phyloP scores from a whole-genome alignment of 2,797 vertebrate species.

The Labroides dimidiatus region DNA sequence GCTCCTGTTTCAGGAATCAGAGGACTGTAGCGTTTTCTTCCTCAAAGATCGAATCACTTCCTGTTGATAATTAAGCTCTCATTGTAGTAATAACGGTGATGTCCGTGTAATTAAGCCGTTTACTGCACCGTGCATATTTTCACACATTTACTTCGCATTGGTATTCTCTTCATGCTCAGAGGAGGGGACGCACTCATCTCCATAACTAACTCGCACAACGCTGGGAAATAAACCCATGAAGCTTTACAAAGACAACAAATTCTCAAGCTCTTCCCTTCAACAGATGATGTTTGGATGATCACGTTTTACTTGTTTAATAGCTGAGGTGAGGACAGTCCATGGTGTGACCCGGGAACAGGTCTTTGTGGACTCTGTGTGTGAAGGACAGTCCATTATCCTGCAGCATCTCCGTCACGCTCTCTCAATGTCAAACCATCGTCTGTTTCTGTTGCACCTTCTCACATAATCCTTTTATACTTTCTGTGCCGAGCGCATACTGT shows the following conservation, averaged over 20 bases:
- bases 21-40: neutral
- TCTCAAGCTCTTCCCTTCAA: neutral
- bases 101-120: neutral
- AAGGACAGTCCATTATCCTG: conserved; percentile 48
- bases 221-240: neutral
- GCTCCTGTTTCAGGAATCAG: neutral
- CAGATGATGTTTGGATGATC: conserved; percentile 8
- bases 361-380: neutral
- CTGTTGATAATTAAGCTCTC: conserved; percentile 2
- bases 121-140: conserved; percentile 1
- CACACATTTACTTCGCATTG: neutral
- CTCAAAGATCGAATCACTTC: conserved; percentile 1
- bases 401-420: conserved; percentile 23
- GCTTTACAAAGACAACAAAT: neutral
- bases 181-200: conserved; percentile 4
- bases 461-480: conserved; percentile 48
- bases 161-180: conserved; percentile 10
- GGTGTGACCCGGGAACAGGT: conserved; percentile 18
- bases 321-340: conserved; percentile 1
- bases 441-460: conserved; percentile 18
- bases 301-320: neutral
- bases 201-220: conserved; percentile 10
- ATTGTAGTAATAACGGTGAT: neutral
- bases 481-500: conserved; percentile 21
- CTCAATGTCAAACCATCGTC: conserved; percentile 29